Base-by-base conservation (phyloP, 2,888 invertebrate genomes). In the Hirtodrosophila confusa region DNA sequence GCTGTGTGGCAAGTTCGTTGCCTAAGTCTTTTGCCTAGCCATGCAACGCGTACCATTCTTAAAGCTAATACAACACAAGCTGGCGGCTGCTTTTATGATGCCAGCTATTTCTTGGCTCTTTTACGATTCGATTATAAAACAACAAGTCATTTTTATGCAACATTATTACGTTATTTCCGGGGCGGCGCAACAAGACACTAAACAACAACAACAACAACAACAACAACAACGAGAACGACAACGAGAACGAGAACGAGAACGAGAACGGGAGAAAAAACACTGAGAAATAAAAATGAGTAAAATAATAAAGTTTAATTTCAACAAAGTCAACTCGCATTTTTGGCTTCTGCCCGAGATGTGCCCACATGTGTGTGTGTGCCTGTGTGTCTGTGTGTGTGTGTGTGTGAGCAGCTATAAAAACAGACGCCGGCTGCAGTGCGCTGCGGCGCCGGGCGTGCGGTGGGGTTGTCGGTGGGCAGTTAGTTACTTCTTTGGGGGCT, bases 41-140 rank as follows among this genome's bases (percentile, higher is more conserved):
- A 27, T 73, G 78, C 62, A 76, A 48, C 73, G 35, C 49, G 77
- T 74, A 49, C 50, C 77, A 49, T 74, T 67, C 48, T 40, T n/a
- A 33, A 33, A 36, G 35, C 23, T 44, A 64, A 64, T 35, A 54
- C 43, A 50, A 58, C 35, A 43, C 27, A 35, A 24, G 37, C 41
- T 65, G 53, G 53, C 66, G 37, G 37, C 44, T 37, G 36, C 54
- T 65, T 62, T 67, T 45, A 60, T 57, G 47, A 35, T 24, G 29
- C 51, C 45, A 27, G 27, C 6, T 65, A 37, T 60, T 58, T 53
- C 47, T 57, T 48, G 44, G 35, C 49, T 45, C 67, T 85, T 85
- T 83, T 79, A 79, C 65, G 77, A 86, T 78, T 88, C 82, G 77
- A 74, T 73, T 84, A 86, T 86, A 88, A 80, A 86, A 80, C 53